Conservation (phyloP, 1,140 invertebrate genomes). For the Atopsyche davidsoni region DNA sequence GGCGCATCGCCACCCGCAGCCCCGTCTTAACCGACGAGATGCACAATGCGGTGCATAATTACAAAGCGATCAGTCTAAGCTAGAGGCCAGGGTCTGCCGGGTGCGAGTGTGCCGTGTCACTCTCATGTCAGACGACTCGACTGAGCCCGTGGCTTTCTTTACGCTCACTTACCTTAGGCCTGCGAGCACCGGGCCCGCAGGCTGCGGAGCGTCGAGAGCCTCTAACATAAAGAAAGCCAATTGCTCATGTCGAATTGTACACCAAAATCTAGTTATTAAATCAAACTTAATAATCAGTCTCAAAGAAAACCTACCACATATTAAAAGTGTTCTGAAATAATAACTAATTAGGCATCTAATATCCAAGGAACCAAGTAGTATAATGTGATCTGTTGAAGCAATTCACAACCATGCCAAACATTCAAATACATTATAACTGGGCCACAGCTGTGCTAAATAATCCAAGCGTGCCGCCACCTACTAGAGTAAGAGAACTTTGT, state of each 20-base stretch:
- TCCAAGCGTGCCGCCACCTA: slow-evolving; percentile 28
- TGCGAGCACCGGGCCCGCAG: not conserved
- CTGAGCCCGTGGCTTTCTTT: slow-evolving; percentile 5
- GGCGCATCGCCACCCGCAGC: slow-evolving; percentile 6
- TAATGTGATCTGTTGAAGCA: slow-evolving; percentile 30
- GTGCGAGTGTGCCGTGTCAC: slow-evolving; percentile 3
- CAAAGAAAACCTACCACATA: slow-evolving; percentile 32
- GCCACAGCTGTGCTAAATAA: slow-evolving; percentile 31
- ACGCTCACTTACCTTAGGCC: slow-evolving; percentile 9
- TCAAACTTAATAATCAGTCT: slow-evolving; percentile 29
- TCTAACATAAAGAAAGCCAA: slow-evolving; percentile 8
- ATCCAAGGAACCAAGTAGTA: slow-evolving; percentile 28
- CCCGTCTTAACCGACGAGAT: slow-evolving; percentile 2
- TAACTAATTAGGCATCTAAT: slow-evolving; percentile 32
- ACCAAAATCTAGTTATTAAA: slow-evolving; percentile 26
- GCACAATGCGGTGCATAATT: too few relatives aligned
- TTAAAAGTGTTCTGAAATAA: slow-evolving; percentile 31
- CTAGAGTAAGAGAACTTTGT: not conserved
- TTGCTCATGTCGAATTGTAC: slow-evolving; percentile 16
- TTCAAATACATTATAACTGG: slow-evolving; percentile 31
- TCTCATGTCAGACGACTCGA: slow-evolving; percentile 1
- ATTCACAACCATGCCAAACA: slow-evolving; percentile 32
- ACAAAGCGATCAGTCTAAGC: too few relatives aligned
- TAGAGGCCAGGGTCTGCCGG: too few relatives aligned
- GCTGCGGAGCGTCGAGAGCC: not conserved